Percentiles rank a stretch among this genome's conserved stretches.
phyloP scores from a whole-genome alignment of 2,113 vertebrate genomes.

The Oncorhynchus tshawytscha region DNA sequence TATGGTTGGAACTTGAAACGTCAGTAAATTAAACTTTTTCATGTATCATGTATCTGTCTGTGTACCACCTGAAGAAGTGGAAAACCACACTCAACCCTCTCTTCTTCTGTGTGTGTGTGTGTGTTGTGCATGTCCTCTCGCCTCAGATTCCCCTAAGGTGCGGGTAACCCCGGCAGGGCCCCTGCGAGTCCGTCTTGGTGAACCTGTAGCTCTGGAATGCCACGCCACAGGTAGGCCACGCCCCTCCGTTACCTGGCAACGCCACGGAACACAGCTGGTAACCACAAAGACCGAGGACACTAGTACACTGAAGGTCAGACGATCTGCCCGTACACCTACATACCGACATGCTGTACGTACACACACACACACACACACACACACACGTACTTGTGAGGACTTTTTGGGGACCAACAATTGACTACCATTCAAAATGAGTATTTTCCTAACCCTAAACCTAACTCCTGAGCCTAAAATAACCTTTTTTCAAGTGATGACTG shows the following conservation, averaged over 20 bases:
- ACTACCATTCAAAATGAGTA: no score
- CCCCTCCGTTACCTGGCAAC: conserved; percentile 83
- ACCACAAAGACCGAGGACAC: conserved; percentile 66
- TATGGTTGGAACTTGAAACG: no score
- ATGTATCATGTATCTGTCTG: background rate
- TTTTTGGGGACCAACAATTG: no score
- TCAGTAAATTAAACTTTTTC: background rate
- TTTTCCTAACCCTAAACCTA: no score
- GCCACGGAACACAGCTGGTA: conserved; percentile 74
- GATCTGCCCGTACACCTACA: background rate
- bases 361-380: conserved; percentile 3
- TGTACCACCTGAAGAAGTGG: background rate
- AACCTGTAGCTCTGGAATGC: conserved; percentile 82
- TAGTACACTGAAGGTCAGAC: conserved; percentile 57
- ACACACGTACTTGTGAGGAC: no score
- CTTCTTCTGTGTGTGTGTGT: background rate
- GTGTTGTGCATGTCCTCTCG: conserved; percentile 2
- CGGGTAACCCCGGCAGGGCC: conserved; percentile 80
- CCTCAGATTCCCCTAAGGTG: conserved; percentile 81
- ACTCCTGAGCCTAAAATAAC: no score
- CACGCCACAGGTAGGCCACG: conserved; percentile 80
- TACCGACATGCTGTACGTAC: background rate
- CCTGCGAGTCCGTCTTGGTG: conserved; percentile 76
- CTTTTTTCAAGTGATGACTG: no score
- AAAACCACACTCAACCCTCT: background rate